Conservation (phyloP, 1,140 invertebrate genomes). For the Aphelinus certus region DNA sequence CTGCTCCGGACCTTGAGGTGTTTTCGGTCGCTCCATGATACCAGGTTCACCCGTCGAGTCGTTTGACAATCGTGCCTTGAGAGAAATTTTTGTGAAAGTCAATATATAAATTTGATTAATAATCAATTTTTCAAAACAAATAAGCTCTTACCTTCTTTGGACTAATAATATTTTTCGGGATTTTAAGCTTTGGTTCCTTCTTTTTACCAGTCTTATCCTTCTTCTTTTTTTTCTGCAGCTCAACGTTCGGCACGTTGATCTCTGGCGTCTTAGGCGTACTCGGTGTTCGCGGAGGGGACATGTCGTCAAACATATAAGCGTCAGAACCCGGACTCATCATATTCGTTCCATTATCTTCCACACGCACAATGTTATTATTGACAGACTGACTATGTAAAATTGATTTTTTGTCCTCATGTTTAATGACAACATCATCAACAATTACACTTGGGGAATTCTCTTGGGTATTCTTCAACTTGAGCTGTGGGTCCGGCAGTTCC, state of each 20-base stretch:
- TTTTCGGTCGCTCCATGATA: constrained; percentile 70
- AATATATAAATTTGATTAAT: not conserved
- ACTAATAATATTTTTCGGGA: constrained; percentile 49
- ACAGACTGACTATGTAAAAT: constrained; percentile 7
- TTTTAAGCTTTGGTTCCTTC: constrained; percentile 69
- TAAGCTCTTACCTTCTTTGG: constrained; percentile 55
- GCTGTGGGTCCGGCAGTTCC: constrained; percentile 50
- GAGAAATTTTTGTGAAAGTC: not conserved
- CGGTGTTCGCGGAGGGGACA: constrained; percentile 67
- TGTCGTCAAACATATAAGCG: constrained; percentile 64
- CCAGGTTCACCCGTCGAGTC: constrained; percentile 50
- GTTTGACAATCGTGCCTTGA: constrained; percentile 50
- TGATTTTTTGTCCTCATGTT: constrained; percentile 56
- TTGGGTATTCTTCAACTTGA: constrained; percentile 63
- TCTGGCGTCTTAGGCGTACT: constrained; percentile 71
- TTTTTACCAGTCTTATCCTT: constrained; percentile 75
- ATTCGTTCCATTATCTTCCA: constrained; percentile 51
- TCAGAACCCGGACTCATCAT: constrained; percentile 53
- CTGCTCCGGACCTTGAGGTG: constrained; percentile 68
- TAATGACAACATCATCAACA: constrained; percentile 56
- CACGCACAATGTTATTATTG: constrained; percentile 2
- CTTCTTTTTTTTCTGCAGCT: constrained; percentile 63
- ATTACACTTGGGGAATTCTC: constrained; percentile 64
- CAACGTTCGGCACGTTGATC: constrained; percentile 53
- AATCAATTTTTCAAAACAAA: constrained; percentile 9